These are phyloP conservation scores for Gastracanthus pulcherrimus DNA, from an alignment of 2,888 invertebrate genomes.

Conservation along the genomic window DNA sequence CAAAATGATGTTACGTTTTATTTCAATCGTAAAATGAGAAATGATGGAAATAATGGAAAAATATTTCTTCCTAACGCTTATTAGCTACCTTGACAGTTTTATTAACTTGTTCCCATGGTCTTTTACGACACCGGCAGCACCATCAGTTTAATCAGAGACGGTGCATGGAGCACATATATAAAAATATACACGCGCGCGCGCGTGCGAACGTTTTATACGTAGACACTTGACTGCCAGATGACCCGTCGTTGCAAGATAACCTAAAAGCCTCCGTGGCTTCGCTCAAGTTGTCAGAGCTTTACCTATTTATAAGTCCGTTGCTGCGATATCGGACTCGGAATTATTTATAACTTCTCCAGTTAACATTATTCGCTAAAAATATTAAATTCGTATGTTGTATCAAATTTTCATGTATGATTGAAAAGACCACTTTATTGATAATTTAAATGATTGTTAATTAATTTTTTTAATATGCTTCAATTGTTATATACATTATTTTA, in stretches of 20 bases:
- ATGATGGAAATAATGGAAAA: not conserved
- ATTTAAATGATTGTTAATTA: not conserved
- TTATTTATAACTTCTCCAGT: constrained; percentile 44
- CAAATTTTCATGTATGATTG: not conserved
- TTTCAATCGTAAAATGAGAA: not conserved
- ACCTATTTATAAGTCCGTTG: constrained; percentile 74
- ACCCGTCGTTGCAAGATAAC: constrained; percentile 76
- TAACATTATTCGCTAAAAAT: not conserved
- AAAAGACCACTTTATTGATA: not conserved
- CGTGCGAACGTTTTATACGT: constrained; percentile 69
- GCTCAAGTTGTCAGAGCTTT: constrained; percentile 75
- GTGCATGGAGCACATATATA: constrained; percentile 57
- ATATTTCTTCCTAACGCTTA: not conserved
- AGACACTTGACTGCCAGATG: constrained; percentile 78
- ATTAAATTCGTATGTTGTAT: not conserved
- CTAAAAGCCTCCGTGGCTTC: constrained; percentile 76
- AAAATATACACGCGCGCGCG: constrained; percentile 42
- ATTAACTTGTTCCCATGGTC: constrained; percentile 75
- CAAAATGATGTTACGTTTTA: not conserved
- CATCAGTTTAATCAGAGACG: constrained; percentile 65
- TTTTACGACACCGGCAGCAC: constrained; percentile 74
- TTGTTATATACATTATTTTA: not conserved
- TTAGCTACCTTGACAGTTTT: constrained; percentile 66
- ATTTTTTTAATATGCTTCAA: not conserved
- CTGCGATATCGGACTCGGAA: constrained; percentile 5